Conservation (phyloP, 1,140 invertebrate species). For the Pemphigus obesinymphae region DNA sequence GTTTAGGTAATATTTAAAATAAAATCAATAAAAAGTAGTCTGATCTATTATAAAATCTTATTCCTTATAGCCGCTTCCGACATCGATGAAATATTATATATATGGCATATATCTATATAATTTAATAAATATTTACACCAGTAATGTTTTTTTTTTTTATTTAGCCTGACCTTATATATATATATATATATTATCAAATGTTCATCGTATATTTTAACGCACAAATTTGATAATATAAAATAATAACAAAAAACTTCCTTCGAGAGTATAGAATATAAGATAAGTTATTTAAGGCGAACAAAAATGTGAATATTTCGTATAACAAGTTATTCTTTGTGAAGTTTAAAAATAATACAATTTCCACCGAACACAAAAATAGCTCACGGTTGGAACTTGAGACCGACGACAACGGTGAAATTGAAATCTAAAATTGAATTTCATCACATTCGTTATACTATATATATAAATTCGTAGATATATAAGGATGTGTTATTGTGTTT, state of each 20-base stretch:
- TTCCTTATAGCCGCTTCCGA: background rate
- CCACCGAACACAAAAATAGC: background rate
- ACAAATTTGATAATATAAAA: conserved; percentile 18
- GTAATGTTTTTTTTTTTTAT: conserved; percentile 9
- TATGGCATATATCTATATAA: background rate
- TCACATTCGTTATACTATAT: background rate
- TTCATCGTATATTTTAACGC: background rate
- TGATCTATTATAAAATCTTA: background rate
- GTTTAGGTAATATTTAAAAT: background rate
- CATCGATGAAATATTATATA: background rate
- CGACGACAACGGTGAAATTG: background rate
- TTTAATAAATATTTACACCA: background rate
- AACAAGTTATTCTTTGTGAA: conserved; percentile 8
- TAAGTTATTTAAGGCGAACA: background rate
- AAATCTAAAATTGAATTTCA: conserved; percentile 32
- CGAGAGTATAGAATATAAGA: conserved; percentile 1
- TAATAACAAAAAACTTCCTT: conserved; percentile 11
- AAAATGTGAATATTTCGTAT: conserved; percentile 20
- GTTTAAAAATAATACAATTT: conserved; percentile 32
- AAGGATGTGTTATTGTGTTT: background rate
- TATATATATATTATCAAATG: conserved; percentile 30
- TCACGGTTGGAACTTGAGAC: background rate
- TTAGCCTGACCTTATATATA: background rate
- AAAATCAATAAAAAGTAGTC: background rate
- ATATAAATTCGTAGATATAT: background rate